A percentile compares a stretch with the other conserved stretches of the same genome.
Evolutionary conservation across 2,888 invertebrate species (phyloP).

Genomic region (Anticlea derivata): DNA sequence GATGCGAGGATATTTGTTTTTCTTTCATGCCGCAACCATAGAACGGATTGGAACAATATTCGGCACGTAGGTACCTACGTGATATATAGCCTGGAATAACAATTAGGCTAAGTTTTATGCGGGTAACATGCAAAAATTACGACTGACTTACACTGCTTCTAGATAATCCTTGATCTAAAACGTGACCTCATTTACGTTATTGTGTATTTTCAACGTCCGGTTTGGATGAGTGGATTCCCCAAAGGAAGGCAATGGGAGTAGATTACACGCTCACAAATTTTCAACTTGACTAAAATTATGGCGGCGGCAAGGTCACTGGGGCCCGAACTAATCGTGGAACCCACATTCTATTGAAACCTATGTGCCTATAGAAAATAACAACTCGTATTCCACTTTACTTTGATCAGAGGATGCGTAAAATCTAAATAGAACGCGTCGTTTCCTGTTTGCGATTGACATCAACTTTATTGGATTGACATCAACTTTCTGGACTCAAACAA

Average conservation of each 20-base stretch:
- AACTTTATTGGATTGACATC: not conserved
- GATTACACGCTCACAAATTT: conserved; percentile 23
- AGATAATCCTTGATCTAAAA: conserved; percentile 6
- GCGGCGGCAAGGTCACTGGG: conserved; percentile 15
- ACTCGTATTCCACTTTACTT: conserved; percentile 17
- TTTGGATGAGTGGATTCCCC: conserved; percentile 16
- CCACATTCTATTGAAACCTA: conserved; percentile 19
- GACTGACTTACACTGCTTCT: not conserved
- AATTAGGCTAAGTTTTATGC: too few species aligned
- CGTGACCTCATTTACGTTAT: conserved; percentile 11
- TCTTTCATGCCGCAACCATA: too few species aligned
- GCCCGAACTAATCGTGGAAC: conserved; percentile 22
- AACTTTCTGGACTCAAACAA: not conserved
- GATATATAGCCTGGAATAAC: too few species aligned
- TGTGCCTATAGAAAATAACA: conserved; percentile 22
- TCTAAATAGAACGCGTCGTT: conserved; percentile 13
- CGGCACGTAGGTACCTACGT: too few species aligned
- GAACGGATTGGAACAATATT: too few species aligned
- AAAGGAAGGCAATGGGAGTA: conserved; percentile 15
- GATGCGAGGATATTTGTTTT: too few species aligned
- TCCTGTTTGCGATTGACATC: conserved; percentile 5
- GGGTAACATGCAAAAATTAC: too few species aligned
- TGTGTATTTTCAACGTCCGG: conserved; percentile 14
- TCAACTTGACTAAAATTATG: conserved; percentile 22
- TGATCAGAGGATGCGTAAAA: conserved; percentile 15